Percentiles rank a stretch among this genome's conserved stretches.
Evolutionary conservation across 2,888 invertebrate species (phyloP).

Genomic region (Argyra leucocephala): DNA sequence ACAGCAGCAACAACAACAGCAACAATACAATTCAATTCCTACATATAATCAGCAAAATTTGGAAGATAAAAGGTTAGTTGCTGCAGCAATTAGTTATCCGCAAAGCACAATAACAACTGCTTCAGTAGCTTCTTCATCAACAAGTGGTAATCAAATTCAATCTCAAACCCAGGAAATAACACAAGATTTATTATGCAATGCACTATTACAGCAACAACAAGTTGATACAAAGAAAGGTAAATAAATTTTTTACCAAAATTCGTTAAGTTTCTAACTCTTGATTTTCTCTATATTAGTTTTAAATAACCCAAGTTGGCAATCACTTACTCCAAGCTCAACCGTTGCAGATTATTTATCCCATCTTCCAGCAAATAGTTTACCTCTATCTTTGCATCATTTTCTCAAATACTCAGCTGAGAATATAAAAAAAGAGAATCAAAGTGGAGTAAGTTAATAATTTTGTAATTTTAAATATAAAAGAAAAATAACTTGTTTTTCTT

Average conservation of each 20-base stretch:
- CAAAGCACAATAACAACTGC: conserved; percentile 32
- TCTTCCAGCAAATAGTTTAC: conserved; percentile 61
- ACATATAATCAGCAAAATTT: conserved; percentile 25
- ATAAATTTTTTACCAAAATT: conserved; percentile 10
- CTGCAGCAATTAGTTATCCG: conserved; percentile 34
- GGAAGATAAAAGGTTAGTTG: conserved; percentile 32
- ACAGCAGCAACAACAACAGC: conserved; percentile 28
- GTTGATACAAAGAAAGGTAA: conserved; percentile 36
- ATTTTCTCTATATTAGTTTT: conserved; percentile 30
- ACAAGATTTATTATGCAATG: conserved; percentile 42
- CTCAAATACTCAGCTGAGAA: conserved; percentile 72
- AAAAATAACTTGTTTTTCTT: background rate
- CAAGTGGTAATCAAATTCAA: conserved; percentile 31
- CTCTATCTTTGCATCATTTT: conserved; percentile 72
- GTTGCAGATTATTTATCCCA: conserved; percentile 79
- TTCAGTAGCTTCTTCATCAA: conserved; percentile 25
- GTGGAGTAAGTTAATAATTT: conserved; percentile 37
- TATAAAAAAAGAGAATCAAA: conserved; percentile 60
- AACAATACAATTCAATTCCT: conserved; percentile 33
- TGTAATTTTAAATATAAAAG: background rate
- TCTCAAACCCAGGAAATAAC: conserved; percentile 41
- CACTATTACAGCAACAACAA: conserved; percentile 43
- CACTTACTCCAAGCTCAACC: conserved; percentile 59
- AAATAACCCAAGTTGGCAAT: conserved; percentile 44
- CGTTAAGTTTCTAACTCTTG: background rate